Evolutionary conservation across 2,113 vertebrate genomes (phyloP), one percentile per base, ranked within the genome.

Genomic region (Murina feae): DNA sequence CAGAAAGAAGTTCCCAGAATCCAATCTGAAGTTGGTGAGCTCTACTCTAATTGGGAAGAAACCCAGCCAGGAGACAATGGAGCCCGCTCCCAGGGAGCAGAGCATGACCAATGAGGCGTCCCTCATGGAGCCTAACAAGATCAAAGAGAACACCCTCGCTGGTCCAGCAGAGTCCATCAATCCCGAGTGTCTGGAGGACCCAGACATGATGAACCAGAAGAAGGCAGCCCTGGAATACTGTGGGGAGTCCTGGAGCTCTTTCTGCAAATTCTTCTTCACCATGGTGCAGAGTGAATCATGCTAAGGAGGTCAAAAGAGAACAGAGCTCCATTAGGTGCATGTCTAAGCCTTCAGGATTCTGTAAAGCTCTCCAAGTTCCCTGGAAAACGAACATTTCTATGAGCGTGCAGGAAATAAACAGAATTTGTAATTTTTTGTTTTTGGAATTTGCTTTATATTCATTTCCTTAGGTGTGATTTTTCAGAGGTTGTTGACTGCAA

Each of bases 211-310:
- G 10, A 97, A 97, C 9, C 98, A 98, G 96, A 98, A 35, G 76
- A 98, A 98, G 91, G 90, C 96, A 47, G 99, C 99, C 35, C 93
- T 98, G 93, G 98, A 99, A 17, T 98, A 98, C 96, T 99, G 99
- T 35, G 98, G 97, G 9, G 95, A 98, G 58, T 60, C 98, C n/a
- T 99, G 99, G 97, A 94, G 98, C 9, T 98, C 98, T 39, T 10
- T 99, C 1, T 99, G 99, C 97, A 97, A 97, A 0, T 99, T 99
- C 86, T 97, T 99, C 53, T 98, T 99, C n/a, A 97, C 98, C 2
- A 98, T 99, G 98, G 39, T 99, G 55, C 98, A 99, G 91, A 98
- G 98, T 90, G 98, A 98, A 13, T 98, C 98, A 0, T 99, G 99
- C 92, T 98, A 96, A 98, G 4, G 11, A 95, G 60, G 55, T 21